Evolutionary conservation across 2,888 invertebrate species (phyloP), one percentile per base, ranked within the genome.

Genomic region (Microdon myrmicae): DNA sequence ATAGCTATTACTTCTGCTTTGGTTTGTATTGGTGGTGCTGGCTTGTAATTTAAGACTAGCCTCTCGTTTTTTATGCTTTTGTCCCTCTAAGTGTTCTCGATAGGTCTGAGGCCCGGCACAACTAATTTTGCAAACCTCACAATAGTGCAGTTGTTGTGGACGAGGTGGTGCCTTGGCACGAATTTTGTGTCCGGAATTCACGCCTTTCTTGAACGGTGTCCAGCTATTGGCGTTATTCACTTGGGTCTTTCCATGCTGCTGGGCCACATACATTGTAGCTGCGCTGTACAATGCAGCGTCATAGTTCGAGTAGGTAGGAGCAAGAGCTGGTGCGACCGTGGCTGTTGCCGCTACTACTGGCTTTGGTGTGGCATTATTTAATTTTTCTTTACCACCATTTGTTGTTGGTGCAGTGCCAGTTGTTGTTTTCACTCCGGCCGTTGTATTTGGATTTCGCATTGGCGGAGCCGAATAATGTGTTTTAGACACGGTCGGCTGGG

Each of bases 11-110:
- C 87, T 85, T 16, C 86, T 83, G 37, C 86, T 82, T 71, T 88
- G 82, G 72, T 85, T 79, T 70, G 85, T 83, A 68, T 86, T 85
- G 71, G 87, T 81, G 66, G 87, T 83, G 75, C 84, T 84, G 8
- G 84, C 84, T 16, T 87, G 86, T 76, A 88, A 85, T 77, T 92
- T 92, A 16, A 88, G 83, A 7, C 90, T 88, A 1, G 90, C 93
- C 79, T 97, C 98, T 79, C 97, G 94, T 84, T 97, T 98, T 85
- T 98, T 98, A 82, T 99, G 99, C 81, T 96, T 95, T 81, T 97
- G 96, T 0, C 99, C 99, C 77, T 97, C 97, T 75, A 99, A 83
- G 83, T 99, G 99, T 80, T 98, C 99, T 68, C 92, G 86, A 78
- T 94, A 95, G 0, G 94, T 94, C 83, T 93, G 93, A 3, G 94